Base-by-base conservation (phyloP, 2,113 vertebrate genomes). In the Pseudolaguvia tuberculata region DNA sequence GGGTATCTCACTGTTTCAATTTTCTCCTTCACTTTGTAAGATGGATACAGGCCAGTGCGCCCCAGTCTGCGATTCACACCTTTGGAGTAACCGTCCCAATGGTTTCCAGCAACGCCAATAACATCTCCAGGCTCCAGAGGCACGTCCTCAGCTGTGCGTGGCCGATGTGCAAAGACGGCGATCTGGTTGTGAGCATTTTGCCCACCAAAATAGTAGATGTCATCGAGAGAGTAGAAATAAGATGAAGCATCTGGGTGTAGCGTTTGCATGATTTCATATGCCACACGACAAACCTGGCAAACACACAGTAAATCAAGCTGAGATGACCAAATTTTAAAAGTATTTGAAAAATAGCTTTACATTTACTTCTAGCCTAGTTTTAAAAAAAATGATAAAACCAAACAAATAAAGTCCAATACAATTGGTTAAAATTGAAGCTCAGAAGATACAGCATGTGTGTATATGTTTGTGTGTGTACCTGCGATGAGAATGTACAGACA, bases 211-310 rank as follows among this genome's bases (percentile, higher is more conserved):
- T 99, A 99, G 91, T 99, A 98, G 87, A 99, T 98, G 83, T 98
- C 97, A 77, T 99, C 97, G 87, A 99, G 90, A 79, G 96, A 98
- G 84, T 94, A 95, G 88, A 99, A 99, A 87, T 91, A 94, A 0
- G 94, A 92, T 21, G 96, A 98, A 77, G 96, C 97, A 79, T 99
- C 97, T 0, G 97, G 95, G 83, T 98, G 97, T 69, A 97, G 89
- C 0, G 94, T 98, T 88, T 99, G 97, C 97, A 99, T 99, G 76
- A 99, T 97, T 89, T 99, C 97, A 72, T 99, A 99, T 75, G 97
- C 97, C 81, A 99, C 97, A 61, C 96, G 93, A 84, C 97, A 99
- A 75, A 99, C 97, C 96, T 98, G 87, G 56, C 59, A 65, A 57
- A 66, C 61, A 68, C 11, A 17, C 61, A 27, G 10, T 13, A 25